Percentiles rank a stretch among this genome's conserved stretches.
These are phyloP conservation scores for Acromyrmex heyeri DNA, from an alignment of 1,140 invertebrate species.

Conservation along the genomic window DNA sequence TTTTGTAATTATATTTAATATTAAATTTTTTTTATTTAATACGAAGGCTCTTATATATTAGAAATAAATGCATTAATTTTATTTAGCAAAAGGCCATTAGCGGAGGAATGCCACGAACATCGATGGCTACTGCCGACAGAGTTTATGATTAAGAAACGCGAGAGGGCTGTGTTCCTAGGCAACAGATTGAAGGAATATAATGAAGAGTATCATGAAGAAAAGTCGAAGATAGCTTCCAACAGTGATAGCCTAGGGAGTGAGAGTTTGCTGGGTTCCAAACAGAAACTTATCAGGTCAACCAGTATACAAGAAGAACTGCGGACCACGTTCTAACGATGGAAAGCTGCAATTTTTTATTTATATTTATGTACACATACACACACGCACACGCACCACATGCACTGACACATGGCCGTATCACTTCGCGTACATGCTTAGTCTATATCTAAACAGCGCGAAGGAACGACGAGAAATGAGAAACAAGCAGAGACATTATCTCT, in stretches of 20 bases:
- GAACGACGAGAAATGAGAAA: constrained; percentile 33
- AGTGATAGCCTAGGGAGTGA: constrained; percentile 87
- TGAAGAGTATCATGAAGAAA: constrained; percentile 91
- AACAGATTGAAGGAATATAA: constrained; percentile 93
- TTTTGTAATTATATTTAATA: not conserved
- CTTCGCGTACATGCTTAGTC: constrained; percentile 65
- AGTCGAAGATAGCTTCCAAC: constrained; percentile 88
- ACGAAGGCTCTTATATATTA: not conserved
- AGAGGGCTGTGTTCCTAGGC: constrained; percentile 94
- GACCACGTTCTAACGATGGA: constrained; percentile 86
- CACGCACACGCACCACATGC: constrained; percentile 52
- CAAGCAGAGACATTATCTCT: constrained; percentile 70
- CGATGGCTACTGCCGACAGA: constrained; percentile 97
- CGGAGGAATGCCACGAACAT: constrained; percentile 98
- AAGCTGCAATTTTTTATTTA: constrained; percentile 78
- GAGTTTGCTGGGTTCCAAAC: constrained; percentile 85
- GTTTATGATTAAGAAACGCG: constrained; percentile 96
- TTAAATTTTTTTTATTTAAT: not conserved
- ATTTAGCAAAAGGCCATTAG: constrained; percentile 95
- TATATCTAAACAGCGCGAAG: constrained; percentile 51
- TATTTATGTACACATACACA: constrained; percentile 70
- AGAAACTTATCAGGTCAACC: constrained; percentile 90
- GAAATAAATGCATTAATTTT: constrained; percentile 62
- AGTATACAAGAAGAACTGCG: constrained; percentile 94
- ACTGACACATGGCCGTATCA: constrained; percentile 69